Conservation (phyloP, 2,113 vertebrate species). For the Tympanuchus pallidicinctus region DNA sequence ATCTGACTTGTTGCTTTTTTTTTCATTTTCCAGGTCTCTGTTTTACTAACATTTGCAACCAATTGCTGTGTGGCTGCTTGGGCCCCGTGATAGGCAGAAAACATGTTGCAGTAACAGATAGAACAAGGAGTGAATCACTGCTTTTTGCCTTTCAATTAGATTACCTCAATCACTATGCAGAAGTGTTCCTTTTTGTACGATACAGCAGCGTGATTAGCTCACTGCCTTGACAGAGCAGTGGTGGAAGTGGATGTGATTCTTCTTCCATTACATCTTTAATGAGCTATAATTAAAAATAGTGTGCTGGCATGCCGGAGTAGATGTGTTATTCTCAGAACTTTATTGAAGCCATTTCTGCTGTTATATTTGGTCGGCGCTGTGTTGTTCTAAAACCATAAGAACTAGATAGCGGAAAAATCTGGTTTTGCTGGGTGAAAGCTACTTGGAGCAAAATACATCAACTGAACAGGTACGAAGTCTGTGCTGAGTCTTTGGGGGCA, state of each 20-base stretch:
- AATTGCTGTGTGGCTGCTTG: background rate
- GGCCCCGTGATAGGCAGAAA: background rate
- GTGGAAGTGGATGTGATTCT: conserved; percentile 70
- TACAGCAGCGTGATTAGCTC: conserved; percentile 54
- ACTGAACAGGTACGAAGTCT: background rate
- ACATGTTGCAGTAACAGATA: background rate
- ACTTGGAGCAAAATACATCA: background rate
- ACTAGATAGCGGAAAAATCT: conserved; percentile 18
- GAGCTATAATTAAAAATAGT: conserved; percentile 73
- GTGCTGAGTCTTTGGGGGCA: background rate
- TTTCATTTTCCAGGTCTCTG: conserved; percentile 18
- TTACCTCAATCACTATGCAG: conserved; percentile 44
- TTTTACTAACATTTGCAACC: conserved; percentile 30
- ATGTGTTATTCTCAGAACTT: conserved; percentile 68
- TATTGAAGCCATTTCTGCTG: background rate
- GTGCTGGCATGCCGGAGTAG: conserved; percentile 50
- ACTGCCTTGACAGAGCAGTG: conserved; percentile 34
- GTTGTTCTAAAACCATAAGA: background rate
- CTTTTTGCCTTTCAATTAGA: conserved; percentile 33
- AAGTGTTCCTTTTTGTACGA: conserved; percentile 39
- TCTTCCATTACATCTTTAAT: conserved; percentile 73
- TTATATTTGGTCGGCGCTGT: background rate
- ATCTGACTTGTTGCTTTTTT: background rate
- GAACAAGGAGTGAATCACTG: conserved; percentile 58
- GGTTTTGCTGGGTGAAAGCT: conserved; percentile 20